A percentile compares a stretch with the other conserved stretches of the same genome.
These are phyloP conservation scores for Galerucella pusilla DNA, from an alignment of 2,888 invertebrate species.

Conservation along the genomic window DNA sequence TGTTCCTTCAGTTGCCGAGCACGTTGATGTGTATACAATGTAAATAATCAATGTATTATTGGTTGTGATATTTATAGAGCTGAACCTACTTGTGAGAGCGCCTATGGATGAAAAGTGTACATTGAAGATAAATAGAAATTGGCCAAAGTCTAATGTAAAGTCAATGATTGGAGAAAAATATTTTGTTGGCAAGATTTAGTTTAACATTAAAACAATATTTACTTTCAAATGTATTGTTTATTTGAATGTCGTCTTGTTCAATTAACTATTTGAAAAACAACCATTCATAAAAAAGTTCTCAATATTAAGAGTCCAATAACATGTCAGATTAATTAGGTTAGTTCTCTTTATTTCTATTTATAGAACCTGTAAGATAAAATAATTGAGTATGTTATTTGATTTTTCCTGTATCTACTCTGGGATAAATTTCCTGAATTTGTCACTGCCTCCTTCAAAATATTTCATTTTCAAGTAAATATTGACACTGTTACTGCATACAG, in stretches of 20 bases:
- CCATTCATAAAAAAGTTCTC: not conserved
- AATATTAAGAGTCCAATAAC: not conserved
- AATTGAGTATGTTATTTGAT: no score
- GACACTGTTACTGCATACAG: no score
- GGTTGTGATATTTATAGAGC: no score
- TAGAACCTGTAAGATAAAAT: no score
- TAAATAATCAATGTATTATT: not conserved
- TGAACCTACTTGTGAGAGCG: not conserved
- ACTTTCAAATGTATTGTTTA: slow-evolving; percentile 1
- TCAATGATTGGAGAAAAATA: slow-evolving; percentile 11
- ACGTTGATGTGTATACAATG: no score
- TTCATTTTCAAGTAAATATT: no score
- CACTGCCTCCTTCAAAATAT: no score
- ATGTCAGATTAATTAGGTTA: not conserved
- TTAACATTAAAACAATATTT: slow-evolving; percentile 6
- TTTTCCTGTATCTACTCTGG: no score
- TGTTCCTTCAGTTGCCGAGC: no score
- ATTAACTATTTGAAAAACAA: not conserved
- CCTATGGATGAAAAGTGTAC: not conserved
- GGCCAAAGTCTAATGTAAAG: not conserved
- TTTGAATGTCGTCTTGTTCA: not conserved
- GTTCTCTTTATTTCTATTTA: no score
- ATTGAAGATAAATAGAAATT: slow-evolving; percentile 9
- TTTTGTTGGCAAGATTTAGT: slow-evolving; percentile 10
- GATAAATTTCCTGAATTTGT: no score